Percentiles rank a stretch among this genome's conserved stretches.
Evolutionary conservation across 2,113 vertebrate genomes (phyloP).

Genomic region (Echinops telfairi): DNA sequence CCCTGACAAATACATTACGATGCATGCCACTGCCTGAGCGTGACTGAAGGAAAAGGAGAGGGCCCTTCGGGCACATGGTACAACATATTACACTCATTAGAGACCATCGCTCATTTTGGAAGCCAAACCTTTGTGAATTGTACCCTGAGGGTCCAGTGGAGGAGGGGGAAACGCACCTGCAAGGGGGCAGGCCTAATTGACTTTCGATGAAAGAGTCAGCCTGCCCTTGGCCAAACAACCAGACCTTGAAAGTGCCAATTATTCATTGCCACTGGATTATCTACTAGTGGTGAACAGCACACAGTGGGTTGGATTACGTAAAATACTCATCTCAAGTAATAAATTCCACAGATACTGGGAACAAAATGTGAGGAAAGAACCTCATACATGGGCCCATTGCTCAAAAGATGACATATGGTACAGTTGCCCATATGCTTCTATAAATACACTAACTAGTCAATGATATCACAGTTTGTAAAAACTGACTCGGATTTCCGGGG

Average conservation of each 20-base stretch:
- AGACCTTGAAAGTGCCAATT: slow-evolving; percentile 31
- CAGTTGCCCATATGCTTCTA: not conserved
- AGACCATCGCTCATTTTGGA: slow-evolving; percentile 43
- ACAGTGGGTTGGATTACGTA: not conserved
- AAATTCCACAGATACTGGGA: not conserved
- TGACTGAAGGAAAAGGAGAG: not conserved
- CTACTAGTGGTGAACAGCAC: not conserved
- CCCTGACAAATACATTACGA: not conserved
- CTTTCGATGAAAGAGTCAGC: slow-evolving; percentile 5
- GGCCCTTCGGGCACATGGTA: slow-evolving; percentile 59
- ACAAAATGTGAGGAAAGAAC: not conserved
- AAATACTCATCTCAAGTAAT: not conserved
- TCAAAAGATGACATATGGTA: not conserved
- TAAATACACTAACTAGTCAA: not conserved
- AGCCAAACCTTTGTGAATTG: slow-evolving; percentile 27
- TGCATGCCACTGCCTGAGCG: not conserved
- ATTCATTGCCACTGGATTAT: slow-evolving; percentile 14
- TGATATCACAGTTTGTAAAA: slow-evolving; percentile 10
- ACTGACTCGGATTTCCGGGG: not conserved
- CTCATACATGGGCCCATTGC: not conserved
- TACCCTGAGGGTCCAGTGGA: slow-evolving; percentile 15
- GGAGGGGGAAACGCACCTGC: slow-evolving; percentile 2
- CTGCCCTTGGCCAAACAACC: slow-evolving; percentile 48
- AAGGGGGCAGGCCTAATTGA: slow-evolving; percentile 37
- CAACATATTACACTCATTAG: not conserved